Evolutionary conservation across 1,140 invertebrate species (phyloP).

Genomic region (Drosophila lini): DNA sequence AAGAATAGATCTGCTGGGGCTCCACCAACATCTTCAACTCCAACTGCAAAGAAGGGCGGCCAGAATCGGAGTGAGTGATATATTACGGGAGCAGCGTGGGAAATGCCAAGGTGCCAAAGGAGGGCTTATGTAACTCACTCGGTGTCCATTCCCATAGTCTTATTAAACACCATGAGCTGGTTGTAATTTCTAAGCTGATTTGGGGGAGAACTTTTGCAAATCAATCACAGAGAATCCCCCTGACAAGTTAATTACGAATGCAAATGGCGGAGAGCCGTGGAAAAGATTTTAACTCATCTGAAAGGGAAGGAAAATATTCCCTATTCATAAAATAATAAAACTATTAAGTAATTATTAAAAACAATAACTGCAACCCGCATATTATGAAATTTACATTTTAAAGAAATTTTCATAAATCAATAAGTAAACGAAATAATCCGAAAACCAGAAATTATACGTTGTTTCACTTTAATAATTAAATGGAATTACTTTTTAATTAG

Average conservation of each 20-base stretch:
- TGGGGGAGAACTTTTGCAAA: conserved; percentile 57
- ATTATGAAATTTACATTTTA: conserved; percentile 13
- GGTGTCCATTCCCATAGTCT: conserved; percentile 36
- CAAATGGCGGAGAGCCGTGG: conserved; percentile 38
- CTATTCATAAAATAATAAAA: background rate
- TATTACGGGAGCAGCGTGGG: conserved; percentile 74
- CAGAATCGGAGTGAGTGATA: conserved; percentile 27
- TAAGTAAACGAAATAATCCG: conserved; percentile 20
- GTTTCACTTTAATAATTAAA: conserved; percentile 28
- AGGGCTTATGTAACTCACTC: conserved; percentile 63
- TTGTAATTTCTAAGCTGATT: conserved; percentile 76
- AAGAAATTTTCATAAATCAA: conserved; percentile 27
- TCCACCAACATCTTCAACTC: background rate
- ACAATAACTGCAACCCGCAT: conserved; percentile 14
- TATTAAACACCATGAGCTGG: conserved; percentile 73
- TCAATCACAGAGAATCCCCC: conserved; percentile 51
- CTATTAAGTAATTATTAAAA: conserved; percentile 1
- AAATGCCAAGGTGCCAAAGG: conserved; percentile 31
- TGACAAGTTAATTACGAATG: conserved; percentile 61
- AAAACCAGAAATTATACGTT: conserved; percentile 26
- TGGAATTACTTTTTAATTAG: conserved; percentile 46
- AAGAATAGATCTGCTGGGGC: conserved; percentile 32
- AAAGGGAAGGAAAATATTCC: background rate
- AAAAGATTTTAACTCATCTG: background rate
- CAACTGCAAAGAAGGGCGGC: conserved; percentile 15